Conservation (phyloP, 2,797 vertebrate genomes). For the Crypturellus tataupa region DNA sequence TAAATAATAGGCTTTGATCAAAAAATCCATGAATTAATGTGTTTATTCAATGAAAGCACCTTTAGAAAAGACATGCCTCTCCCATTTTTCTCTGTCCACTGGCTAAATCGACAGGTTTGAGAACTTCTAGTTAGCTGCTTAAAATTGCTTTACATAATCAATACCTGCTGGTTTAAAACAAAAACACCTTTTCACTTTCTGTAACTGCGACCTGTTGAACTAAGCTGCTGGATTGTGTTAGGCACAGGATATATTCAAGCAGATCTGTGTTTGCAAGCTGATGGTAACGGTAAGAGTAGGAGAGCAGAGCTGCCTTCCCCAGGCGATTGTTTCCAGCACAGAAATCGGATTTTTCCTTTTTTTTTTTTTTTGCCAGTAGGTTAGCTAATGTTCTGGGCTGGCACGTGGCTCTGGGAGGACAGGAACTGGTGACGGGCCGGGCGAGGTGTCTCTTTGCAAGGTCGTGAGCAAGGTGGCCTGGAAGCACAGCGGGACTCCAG, state of each 20-base stretch:
- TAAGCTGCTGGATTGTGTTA: neutral
- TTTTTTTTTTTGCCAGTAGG: neutral
- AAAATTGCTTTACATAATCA: neutral
- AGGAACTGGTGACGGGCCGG: neutral
- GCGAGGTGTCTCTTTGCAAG: neutral
- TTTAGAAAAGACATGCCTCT: neutral
- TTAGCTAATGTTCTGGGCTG: neutral
- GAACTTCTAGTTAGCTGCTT: neutral
- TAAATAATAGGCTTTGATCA: neutral
- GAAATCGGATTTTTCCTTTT: neutral
- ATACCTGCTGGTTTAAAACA: neutral
- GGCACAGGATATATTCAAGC: neutral
- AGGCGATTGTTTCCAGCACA: neutral
- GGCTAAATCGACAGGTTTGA: neutral
- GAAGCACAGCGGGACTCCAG: neutral
- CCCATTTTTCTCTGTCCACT: neutral
- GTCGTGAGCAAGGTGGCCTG: neutral
- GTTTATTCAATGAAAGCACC: neutral
- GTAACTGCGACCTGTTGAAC: fast-evolving
- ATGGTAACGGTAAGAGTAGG: neutral
- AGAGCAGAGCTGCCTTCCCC: neutral
- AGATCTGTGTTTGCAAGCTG: neutral
- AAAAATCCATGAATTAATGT: neutral
- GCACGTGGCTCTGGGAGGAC: neutral
- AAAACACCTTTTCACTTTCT: neutral